A percentile compares a stretch with the other conserved stretches of the same genome.
Conservation (phyloP, 2,797 vertebrate genomes). For the Spinus pinus region DNA sequence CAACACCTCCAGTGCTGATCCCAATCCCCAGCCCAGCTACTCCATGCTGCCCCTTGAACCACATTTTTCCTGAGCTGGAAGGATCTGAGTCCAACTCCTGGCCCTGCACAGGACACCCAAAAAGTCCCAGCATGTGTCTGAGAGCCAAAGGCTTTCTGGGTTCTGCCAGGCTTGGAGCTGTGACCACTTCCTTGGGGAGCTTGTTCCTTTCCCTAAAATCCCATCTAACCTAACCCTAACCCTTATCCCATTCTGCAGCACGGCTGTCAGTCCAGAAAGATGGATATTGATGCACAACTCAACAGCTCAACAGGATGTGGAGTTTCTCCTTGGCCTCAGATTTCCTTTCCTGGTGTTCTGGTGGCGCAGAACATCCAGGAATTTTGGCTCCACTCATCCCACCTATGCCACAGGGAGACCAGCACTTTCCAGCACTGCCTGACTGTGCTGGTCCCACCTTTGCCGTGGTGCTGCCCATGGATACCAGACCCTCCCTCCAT, state of each 20-base stretch:
- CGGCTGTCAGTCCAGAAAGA: not conserved
- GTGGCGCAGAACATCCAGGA: not conserved
- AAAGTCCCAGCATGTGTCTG: not conserved
- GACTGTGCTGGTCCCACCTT: not conserved
- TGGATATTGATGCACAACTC: not conserved
- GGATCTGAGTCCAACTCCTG: not conserved
- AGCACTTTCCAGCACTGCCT: not conserved
- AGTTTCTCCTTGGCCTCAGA: not conserved
- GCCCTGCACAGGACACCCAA: not conserved
- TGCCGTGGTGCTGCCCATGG: accelerated
- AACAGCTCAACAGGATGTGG: accelerated
- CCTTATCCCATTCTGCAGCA: not conserved
- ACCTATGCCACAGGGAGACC: accelerated
- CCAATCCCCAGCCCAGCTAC: not conserved
- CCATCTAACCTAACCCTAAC: not conserved
- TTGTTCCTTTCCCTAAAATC: not conserved
- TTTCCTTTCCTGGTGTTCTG: not conserved
- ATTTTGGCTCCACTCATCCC: not conserved
- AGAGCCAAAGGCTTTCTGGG: not conserved
- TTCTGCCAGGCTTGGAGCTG: not conserved
- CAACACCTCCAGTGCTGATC: not conserved
- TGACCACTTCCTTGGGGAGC: not conserved
- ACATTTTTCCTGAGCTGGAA: not conserved
- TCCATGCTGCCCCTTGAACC: accelerated
- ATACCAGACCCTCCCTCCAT: not conserved